A percentile compares a stretch with the other conserved stretches of the same genome.
phyloP scores from a whole-genome alignment of 2,113 vertebrate genomes.

The Hystrix cristata region DNA sequence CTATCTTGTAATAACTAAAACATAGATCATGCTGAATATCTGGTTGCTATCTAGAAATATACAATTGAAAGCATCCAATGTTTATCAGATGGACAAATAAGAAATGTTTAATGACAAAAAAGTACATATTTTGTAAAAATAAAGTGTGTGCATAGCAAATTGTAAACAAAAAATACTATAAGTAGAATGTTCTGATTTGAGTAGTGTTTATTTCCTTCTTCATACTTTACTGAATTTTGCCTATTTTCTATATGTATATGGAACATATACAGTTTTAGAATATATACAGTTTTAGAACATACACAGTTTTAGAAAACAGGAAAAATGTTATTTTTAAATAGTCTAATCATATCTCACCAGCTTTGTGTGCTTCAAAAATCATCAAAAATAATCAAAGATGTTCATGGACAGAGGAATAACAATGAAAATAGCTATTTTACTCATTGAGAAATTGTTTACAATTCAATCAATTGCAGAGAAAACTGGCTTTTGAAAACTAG shows the following conservation, averaged over 20 bases:
- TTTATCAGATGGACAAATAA: background rate
- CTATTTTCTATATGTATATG: background rate
- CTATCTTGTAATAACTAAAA: background rate
- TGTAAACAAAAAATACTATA: background rate
- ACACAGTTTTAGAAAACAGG: background rate
- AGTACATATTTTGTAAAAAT: background rate
- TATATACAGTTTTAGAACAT: background rate
- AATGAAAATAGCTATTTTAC: background rate
- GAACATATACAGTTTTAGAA: background rate
- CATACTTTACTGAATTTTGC: background rate
- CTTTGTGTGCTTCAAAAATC: background rate
- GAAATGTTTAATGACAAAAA: conserved; percentile 21
- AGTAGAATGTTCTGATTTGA: background rate
- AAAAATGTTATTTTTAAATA: background rate
- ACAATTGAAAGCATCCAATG: background rate
- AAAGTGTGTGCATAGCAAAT: background rate
- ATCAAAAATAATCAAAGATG: background rate
- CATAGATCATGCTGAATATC: background rate
- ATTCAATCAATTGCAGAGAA: background rate
- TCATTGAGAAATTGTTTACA: background rate
- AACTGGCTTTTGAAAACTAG: background rate
- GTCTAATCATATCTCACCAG: background rate
- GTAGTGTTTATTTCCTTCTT: background rate
- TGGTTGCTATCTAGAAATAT: background rate
- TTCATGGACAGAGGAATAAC: background rate